These are phyloP conservation scores for Trichomalopsis sarcophagae DNA, from an alignment of 1,140 invertebrate species.

Conservation along the genomic window DNA sequence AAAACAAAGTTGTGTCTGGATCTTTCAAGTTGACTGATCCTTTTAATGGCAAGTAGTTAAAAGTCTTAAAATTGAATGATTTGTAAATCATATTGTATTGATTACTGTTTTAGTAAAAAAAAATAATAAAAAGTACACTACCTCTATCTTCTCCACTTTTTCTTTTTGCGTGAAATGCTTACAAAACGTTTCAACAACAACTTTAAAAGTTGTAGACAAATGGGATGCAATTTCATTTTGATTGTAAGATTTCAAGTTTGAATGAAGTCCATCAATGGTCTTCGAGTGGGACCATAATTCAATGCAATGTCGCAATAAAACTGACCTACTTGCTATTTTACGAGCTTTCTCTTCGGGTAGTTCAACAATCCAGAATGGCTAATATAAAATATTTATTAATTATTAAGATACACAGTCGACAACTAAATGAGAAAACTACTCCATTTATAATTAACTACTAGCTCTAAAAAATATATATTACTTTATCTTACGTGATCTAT, in stretches of 20 bases:
- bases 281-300: conserved; percentile 85
- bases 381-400: conserved; percentile 55
- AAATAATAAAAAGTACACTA: conserved; percentile 65
- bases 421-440: not conserved
- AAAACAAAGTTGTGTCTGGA: conserved; percentile 86
- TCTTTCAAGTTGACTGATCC: conserved; percentile 88
- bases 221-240: conserved; percentile 75
- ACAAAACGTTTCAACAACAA: conserved; percentile 92
- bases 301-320: conserved; percentile 84
- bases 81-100: conserved; percentile 55
- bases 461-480: conserved; percentile 47
- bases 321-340: conserved; percentile 84
- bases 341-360: conserved; percentile 79
- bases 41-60: conserved; percentile 87
- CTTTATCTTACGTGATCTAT: conserved; percentile 73
- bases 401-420: conserved; percentile 20
- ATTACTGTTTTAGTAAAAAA: conserved; percentile 40
- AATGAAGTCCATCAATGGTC: conserved; percentile 78
- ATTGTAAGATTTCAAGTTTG: conserved; percentile 78
- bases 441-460: conserved; percentile 6
- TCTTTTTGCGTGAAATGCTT: conserved; percentile 86
- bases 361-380: conserved; percentile 88
- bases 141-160: conserved; percentile 91
- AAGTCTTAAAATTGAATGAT: conserved; percentile 76
- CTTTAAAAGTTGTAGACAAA: conserved; percentile 83